Conservation (phyloP, 2,888 invertebrate species). For the Luperina testacea region DNA sequence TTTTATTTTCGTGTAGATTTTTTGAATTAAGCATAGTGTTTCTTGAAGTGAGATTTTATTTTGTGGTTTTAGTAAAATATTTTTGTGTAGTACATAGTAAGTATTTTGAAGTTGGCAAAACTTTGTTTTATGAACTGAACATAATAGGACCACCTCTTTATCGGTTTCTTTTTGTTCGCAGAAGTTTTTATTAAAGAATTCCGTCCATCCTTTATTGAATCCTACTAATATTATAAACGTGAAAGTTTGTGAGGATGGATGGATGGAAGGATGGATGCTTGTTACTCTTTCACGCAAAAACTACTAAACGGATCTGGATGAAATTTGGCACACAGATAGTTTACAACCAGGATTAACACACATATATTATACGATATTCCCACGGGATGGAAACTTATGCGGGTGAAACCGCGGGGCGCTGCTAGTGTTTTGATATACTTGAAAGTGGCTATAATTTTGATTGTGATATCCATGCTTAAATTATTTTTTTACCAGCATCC, state of each 20-base stretch:
- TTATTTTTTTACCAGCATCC: not conserved
- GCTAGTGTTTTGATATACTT: not conserved
- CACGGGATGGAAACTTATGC: too few relatives aligned
- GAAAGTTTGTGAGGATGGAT: too few relatives aligned
- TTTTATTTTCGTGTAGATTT: not conserved
- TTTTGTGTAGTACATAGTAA: constrained; percentile 14
- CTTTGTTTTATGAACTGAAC: not conserved
- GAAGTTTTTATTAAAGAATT: constrained; percentile 43
- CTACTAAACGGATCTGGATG: too few relatives aligned
- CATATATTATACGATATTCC: too few relatives aligned
- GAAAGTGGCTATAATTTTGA: not conserved
- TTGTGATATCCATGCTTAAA: not conserved
- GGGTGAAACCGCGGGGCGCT: too few relatives aligned
- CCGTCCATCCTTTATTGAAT: constrained; percentile 14
- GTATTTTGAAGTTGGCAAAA: constrained; percentile 31
- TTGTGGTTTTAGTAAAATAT: not conserved
- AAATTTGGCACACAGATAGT: too few relatives aligned
- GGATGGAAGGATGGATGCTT: too few relatives aligned
- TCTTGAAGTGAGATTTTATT: constrained; percentile 3
- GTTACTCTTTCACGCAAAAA: too few relatives aligned
- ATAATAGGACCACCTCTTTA: constrained; percentile 17
- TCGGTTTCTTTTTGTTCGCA: constrained; percentile 43
- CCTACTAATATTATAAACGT: too few relatives aligned
- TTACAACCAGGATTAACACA: too few relatives aligned
- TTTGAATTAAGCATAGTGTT: not conserved